Conservation (phyloP, 2,888 invertebrate genomes). For the Zeuzera pyrina region DNA sequence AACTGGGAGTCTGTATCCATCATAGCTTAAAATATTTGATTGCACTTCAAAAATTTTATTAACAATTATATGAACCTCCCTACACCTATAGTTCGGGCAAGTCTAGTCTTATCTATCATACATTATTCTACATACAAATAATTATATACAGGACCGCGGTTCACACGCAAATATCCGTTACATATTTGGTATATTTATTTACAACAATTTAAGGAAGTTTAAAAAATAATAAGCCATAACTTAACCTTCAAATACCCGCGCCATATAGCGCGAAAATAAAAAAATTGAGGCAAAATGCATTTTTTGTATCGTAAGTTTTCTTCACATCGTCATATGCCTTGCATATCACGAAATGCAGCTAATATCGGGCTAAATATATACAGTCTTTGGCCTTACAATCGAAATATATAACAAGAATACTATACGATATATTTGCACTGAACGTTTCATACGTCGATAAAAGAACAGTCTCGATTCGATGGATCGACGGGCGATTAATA, state of each 20-base stretch:
- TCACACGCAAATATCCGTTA: constrained; percentile 41
- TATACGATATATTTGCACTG: constrained; percentile 43
- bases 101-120: constrained; percentile 44
- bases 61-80: constrained; percentile 57
- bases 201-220: constrained; percentile 47
- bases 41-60: constrained; percentile 63
- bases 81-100: constrained; percentile 30
- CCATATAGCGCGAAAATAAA: constrained; percentile 27
- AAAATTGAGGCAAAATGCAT: constrained; percentile 69
- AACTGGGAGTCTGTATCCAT: constrained; percentile 60
- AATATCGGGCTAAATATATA: constrained; percentile 49
- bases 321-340: constrained; percentile 29
- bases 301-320: constrained; percentile 66
- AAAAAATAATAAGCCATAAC: constrained; percentile 39
- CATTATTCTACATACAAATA: constrained; percentile 31
- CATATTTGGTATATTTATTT: constrained; percentile 71
- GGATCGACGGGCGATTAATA: constrained; percentile 26
- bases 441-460: constrained; percentile 24
- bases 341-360: constrained; percentile 37
- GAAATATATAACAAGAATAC: constrained; percentile 39
- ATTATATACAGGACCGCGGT: constrained; percentile 48
- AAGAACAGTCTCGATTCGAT: constrained; percentile 15
- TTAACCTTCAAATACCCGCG: constrained; percentile 59
- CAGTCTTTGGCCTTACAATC: constrained; percentile 68
- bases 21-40: constrained; percentile 63